Evolutionary conservation across 2,888 invertebrate species (phyloP), one percentile per base, ranked within the genome.

Genomic region (Penaeus monodon): DNA sequence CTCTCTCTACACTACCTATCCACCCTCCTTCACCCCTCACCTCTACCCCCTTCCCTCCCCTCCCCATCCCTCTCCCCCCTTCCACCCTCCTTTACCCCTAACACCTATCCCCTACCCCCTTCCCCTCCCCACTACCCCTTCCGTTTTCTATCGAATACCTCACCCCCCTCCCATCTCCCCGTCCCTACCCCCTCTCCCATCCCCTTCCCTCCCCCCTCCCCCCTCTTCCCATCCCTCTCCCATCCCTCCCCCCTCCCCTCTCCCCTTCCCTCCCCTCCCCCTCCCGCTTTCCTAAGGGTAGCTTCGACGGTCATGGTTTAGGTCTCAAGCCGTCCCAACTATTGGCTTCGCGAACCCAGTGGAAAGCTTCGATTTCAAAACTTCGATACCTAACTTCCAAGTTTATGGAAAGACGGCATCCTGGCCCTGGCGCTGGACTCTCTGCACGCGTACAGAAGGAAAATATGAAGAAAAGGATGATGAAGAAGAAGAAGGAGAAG

Each of bases 271-370:
- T 85, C 65, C 73, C 80, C 44, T 64, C 66, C 44, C 85, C 44
- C 29, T 81, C 68, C n/a, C 49, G 81, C 57, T 63, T 85, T 74
- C 80, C 74, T 68, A 85, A 85, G 68, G 74, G 73, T 57, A 6
- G 29, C 65, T 44, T 33, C 24, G 57, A 57, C 63, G 22, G 29
- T 29, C 49, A 57, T 24, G 33, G 44, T 64, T 57, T 38, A 29
- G 20, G 63, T 29, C 66, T 22, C 57, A 20, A 68, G 49, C 14
- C 49, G 14, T 49, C 49, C 49, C 49, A 49, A 49, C 74, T n/a
- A 22, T 76, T 12, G 44, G 44, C n/a, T 14, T 76, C 24, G 12
- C 74, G 49, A 12, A 49, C 49, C 12, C 49, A 49, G 49, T 49
- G 49, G 49, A 49, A 49, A 14, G 49, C 49, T 49, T 49, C 49